Percentiles rank a stretch among this genome's conserved stretches.
Evolutionary conservation across 1,140 invertebrate species (phyloP).

Genomic region (Lordiphosa mommai): DNA sequence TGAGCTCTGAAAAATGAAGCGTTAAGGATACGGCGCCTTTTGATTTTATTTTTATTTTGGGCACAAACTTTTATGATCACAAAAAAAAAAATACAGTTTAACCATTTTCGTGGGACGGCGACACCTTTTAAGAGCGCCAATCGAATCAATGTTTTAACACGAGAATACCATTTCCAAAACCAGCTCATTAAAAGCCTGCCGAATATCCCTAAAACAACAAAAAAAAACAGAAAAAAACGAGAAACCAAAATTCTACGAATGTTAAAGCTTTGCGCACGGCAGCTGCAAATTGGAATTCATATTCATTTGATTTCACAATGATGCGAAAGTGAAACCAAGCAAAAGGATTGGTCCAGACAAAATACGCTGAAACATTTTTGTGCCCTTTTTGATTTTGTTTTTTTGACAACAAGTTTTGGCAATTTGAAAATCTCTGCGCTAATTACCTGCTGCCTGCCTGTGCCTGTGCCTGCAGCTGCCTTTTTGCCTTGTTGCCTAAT

Average conservation of each 20-base stretch:
- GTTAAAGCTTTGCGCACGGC: conserved; percentile 31
- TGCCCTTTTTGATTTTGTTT: conserved; percentile 9
- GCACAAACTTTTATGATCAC: conserved; percentile 57
- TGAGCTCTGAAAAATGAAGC: conserved; percentile 13
- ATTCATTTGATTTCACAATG: conserved; percentile 76
- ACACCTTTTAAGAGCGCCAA: conserved; percentile 77
- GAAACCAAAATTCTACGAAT: conserved; percentile 63
- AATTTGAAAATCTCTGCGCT: conserved; percentile 79
- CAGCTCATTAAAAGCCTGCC: conserved; percentile 66
- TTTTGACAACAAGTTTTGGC: conserved; percentile 65
- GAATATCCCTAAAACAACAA: conserved; percentile 30
- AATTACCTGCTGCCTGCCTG: conserved; percentile 54
- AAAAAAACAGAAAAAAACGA: conserved; percentile 26
- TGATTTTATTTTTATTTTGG: conserved; percentile 37
- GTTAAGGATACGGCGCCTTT: conserved; percentile 67
- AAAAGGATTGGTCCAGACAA: not conserved
- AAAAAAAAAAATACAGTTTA: conserved; percentile 4
- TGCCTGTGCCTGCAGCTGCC: not conserved
- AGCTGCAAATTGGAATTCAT: conserved; percentile 69
- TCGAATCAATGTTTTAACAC: conserved; percentile 77
- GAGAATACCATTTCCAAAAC: conserved; percentile 74
- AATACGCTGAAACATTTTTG: conserved; percentile 36
- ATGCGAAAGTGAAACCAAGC: conserved; percentile 66
- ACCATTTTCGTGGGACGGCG: conserved; percentile 37
- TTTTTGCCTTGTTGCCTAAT: conserved; percentile 60